Percentiles rank a stretch among this genome's conserved stretches.
Conservation (phyloP, 2,113 vertebrate species). For the Scolopax mira region DNA sequence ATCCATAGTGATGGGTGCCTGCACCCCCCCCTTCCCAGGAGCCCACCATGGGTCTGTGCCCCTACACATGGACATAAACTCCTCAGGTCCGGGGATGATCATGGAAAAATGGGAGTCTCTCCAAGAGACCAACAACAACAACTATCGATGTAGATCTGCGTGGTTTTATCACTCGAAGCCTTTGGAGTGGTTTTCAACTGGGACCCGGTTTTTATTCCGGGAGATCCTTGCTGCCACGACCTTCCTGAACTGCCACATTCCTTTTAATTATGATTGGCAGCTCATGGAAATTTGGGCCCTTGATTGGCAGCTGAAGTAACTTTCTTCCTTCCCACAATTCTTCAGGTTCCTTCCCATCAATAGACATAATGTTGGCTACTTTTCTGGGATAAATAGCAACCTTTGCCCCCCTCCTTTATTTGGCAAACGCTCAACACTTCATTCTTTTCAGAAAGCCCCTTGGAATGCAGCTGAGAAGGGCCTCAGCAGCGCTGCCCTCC, state of each 20-base stretch:
- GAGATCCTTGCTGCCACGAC: conserved; percentile 73
- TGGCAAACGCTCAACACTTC: conserved; percentile 68
- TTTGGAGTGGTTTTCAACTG: conserved; percentile 43
- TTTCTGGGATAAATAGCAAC: conserved; percentile 79
- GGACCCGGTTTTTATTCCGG: conserved; percentile 75
- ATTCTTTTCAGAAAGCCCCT: conserved; percentile 69
- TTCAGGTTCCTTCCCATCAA: conserved; percentile 80
- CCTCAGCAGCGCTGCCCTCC: conserved; percentile 55
- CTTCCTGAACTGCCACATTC: conserved; percentile 79
- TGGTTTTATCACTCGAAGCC: background rate
- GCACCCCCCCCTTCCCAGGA: background rate
- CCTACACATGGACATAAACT: background rate
- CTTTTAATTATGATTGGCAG: conserved; percentile 83
- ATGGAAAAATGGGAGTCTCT: accelerated
- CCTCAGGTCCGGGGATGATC: background rate
- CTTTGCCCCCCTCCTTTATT: conserved; percentile 73
- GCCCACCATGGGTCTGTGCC: background rate
- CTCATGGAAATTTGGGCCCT: conserved; percentile 77
- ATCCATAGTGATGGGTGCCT: accelerated
- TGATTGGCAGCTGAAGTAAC: conserved; percentile 82
- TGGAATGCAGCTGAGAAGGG: conserved; percentile 75
- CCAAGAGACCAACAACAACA: background rate
- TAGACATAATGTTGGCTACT: conserved; percentile 82
- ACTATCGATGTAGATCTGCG: background rate
- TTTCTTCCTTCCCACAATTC: conserved; percentile 83